These are phyloP conservation scores for Euphydryas editha DNA, from an alignment of 2,888 invertebrate species.

Conservation along the genomic window DNA sequence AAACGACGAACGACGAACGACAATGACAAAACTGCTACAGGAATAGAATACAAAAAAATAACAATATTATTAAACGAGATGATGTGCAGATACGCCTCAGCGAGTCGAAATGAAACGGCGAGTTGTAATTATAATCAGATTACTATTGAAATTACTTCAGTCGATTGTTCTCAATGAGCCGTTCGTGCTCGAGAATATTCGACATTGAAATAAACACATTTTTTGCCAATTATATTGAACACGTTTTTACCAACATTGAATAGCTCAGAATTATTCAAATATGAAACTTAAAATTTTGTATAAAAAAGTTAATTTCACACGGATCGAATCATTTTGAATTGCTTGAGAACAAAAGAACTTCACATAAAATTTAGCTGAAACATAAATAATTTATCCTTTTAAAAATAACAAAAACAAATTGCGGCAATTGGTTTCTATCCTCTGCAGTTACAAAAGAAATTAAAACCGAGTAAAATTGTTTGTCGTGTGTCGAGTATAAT, in stretches of 20 bases:
- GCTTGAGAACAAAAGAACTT: neutral
- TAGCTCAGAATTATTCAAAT: neutral
- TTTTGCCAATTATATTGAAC: neutral
- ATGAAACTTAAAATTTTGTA: too few species aligned
- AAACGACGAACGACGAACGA: neutral
- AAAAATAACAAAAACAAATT: neutral
- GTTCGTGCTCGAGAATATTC: neutral
- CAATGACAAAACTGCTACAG: neutral
- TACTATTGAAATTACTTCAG: neutral
- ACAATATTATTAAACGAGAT: conserved; percentile 8
- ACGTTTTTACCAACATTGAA: neutral
- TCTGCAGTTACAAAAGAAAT: neutral
- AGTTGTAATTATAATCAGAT: conserved; percentile 13
- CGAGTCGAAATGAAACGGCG: neutral
- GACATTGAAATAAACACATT: neutral
- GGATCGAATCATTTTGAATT: too few species aligned
- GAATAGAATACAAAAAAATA: conserved; percentile 5
- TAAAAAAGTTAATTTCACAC: too few species aligned
- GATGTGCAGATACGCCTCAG: neutral
- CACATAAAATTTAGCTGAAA: neutral
- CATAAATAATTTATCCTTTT: neutral
- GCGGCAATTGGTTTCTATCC: neutral
- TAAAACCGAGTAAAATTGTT: neutral
- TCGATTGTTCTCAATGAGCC: neutral
- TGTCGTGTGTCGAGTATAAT: conserved; percentile 13